These are phyloP conservation scores for Heliconius charithonia DNA, from an alignment of 2,888 invertebrate genomes.

Conservation along the genomic window DNA sequence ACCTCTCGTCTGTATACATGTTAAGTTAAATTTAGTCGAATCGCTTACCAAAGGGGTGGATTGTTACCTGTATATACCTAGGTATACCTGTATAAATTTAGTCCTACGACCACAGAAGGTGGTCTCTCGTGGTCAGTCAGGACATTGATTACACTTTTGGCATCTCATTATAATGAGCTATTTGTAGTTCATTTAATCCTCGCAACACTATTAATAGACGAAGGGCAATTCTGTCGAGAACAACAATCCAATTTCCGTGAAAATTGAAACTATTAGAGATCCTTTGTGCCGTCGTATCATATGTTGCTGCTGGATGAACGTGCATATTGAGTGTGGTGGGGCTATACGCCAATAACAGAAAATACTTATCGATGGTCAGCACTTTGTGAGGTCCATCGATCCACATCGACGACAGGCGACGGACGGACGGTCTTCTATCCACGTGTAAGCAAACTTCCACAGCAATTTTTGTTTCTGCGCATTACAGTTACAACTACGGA, in stretches of 20 bases:
- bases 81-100: background rate
- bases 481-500: background rate
- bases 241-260: conserved; percentile 13
- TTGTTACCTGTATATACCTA: background rate
- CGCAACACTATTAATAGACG: conserved; percentile 10
- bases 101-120: background rate
- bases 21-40: background rate
- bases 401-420: background rate
- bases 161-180: conserved; percentile 18
- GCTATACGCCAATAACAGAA: background rate
- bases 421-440: background rate
- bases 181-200: conserved; percentile 7
- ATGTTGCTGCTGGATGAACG: background rate
- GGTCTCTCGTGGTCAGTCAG: background rate
- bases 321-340: background rate
- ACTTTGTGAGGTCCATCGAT: background rate
- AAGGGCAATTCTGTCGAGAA: background rate
- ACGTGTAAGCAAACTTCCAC: background rate
- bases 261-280: conserved; percentile 25
- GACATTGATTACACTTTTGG: conserved; percentile 5
- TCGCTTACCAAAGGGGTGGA: background rate
- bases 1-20: background rate
- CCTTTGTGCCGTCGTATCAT: background rate
- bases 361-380: conserved; percentile 12
- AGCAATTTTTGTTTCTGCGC: background rate